phyloP scores from a whole-genome alignment of 1,140 invertebrate genomes.

The Monochamus saltuarius region DNA sequence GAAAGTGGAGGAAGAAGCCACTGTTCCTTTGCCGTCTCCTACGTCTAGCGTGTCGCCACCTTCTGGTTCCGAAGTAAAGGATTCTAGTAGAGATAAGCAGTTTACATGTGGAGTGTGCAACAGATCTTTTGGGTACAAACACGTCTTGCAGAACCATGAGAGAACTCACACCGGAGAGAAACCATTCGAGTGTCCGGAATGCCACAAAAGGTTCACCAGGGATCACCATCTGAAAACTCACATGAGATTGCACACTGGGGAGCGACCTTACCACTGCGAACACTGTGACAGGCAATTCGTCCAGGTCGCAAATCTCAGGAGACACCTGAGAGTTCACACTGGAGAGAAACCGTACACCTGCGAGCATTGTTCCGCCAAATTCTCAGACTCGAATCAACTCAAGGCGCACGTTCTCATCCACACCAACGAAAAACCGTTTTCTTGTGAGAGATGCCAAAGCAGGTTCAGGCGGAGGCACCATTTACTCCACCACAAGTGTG shows the following conservation, averaged over 20 bases:
- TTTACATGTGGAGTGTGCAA: constrained; percentile 87
- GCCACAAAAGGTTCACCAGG: constrained; percentile 93
- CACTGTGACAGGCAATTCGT: constrained; percentile 92
- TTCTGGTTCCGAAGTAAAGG: constrained; percentile 53
- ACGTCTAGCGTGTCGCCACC: constrained; percentile 57
- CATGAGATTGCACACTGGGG: constrained; percentile 88
- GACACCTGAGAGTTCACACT: constrained; percentile 93
- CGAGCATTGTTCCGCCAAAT: constrained; percentile 82
- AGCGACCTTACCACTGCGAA: constrained; percentile 89
- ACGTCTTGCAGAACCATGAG: constrained; percentile 94
- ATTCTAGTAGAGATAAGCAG: constrained; percentile 70
- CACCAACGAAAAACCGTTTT: constrained; percentile 86
- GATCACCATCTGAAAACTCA: constrained; percentile 94
- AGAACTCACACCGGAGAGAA: constrained; percentile 96
- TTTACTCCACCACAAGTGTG: constrained; percentile 82
- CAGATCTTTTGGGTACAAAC: constrained; percentile 86
- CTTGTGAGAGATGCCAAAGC: constrained; percentile 73
- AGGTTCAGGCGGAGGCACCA: constrained; percentile 82
- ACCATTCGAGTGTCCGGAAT: constrained; percentile 93
- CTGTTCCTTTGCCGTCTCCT: constrained; percentile 48
- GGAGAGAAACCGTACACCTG: constrained; percentile 93
- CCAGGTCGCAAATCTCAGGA: constrained; percentile 89
- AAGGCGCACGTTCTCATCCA: constrained; percentile 89
- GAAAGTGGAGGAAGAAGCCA: constrained; percentile 48
- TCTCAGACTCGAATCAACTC: constrained; percentile 93